Base-by-base conservation (phyloP, 2,113 vertebrate genomes). In the Hirundichthys speculiger region DNA sequence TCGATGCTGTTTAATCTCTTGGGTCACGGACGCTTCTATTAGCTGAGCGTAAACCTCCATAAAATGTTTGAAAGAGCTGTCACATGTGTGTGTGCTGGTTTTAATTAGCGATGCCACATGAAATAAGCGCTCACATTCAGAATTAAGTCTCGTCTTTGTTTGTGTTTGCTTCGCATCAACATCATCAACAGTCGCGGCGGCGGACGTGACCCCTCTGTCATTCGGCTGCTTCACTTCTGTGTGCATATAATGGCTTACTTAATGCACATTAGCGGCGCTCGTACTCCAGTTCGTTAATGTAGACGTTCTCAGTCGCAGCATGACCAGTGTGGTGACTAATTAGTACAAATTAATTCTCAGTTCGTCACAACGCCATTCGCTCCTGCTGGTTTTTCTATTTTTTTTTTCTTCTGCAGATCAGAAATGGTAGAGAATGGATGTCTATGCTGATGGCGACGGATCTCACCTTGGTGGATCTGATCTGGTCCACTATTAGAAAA, bases 231-330 rank as follows among this genome's bases (percentile, higher is more conserved):
- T 3, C 69, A 55, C 52, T 34, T 34, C 13, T 8, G 8, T 24
- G 46, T 51, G 76, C 63, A 77, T 66, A 25, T 75, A 66, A 79
- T 69, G 42, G 42, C 46, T 48, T 48, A 34, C 43, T 81, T 81
- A 69, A 63, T 42, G 40, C 25, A 13, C 41, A 54, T 75, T 68
- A 60, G 56, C 16, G 63, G 46, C 79, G 74, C 73, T 73, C 77
- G 62, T 52, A 68, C 62, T 67, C 52, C 57, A 46, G 48, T 77
- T 50, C 46, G 73, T 63, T 85, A 79, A 85, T 79, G 62, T 75
- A 13, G 58, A 68, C 22, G 38, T 77, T 82, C 76, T 80, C 67
- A 82, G 61, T 85, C 76, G 57, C 62, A 76, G 66, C 78, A 76
- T 68, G 67, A 45, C 42, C 70, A 1, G 71, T 42, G 64, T 57